A percentile compares a stretch with the other conserved stretches of the same genome.
These are phyloP conservation scores for Rhynchomys soricoides DNA, from an alignment of 2,113 vertebrate species.

Conservation along the genomic window DNA sequence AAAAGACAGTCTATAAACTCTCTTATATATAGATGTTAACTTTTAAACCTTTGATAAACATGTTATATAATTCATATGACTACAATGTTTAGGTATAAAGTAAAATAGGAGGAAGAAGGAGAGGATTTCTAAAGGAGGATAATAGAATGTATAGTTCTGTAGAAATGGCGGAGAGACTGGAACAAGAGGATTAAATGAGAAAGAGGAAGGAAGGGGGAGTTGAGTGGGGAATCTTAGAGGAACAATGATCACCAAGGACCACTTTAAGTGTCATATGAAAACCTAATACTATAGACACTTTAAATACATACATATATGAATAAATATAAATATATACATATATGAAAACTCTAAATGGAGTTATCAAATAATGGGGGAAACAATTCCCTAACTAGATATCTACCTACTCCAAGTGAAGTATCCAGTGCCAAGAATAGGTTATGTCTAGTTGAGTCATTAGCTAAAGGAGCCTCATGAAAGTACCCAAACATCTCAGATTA, in stretches of 20 bases:
- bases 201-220: not conserved
- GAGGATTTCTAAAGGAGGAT: not conserved
- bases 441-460: not conserved
- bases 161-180: not conserved
- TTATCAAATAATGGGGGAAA: not conserved
- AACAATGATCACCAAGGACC: not conserved
- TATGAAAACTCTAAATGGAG: not conserved
- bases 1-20: not conserved
- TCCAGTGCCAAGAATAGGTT: not conserved
- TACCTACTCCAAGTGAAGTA: not conserved
- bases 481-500: not conserved
- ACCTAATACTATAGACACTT: not conserved
- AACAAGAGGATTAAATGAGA: not conserved
- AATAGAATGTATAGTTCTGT: not conserved
- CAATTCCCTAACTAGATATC: not conserved
- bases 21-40: not conserved
- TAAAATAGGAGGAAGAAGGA: not conserved
- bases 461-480: not conserved
- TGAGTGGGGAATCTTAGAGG: not conserved
- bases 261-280: not conserved
- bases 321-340: not conserved
- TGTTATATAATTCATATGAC: not conserved
- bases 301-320: not conserved
- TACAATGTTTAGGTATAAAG: not conserved
- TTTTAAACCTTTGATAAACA: not conserved